phyloP scores from a whole-genome alignment of 2,888 invertebrate genomes.

The Tortrix viridana region DNA sequence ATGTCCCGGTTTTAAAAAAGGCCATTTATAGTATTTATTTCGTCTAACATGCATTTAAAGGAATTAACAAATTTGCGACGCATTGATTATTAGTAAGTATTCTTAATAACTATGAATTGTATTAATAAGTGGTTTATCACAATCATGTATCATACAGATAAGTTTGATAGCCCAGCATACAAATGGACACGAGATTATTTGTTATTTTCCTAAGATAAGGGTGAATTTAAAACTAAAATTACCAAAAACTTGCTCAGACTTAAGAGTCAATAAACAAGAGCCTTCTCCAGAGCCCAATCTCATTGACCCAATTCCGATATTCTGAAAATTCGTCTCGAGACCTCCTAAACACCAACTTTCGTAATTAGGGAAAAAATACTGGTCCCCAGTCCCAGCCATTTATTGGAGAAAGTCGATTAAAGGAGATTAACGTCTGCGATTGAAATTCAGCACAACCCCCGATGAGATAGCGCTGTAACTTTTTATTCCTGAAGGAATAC shows the following conservation, averaged over 20 bases:
- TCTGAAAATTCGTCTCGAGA: neutral
- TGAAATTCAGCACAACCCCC: slow-evolving; percentile 20
- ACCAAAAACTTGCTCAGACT: neutral
- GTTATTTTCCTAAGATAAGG: neutral
- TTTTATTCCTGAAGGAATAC: neutral
- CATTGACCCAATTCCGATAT: slow-evolving; percentile 1
- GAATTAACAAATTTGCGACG: too few species aligned
- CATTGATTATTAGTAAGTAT: too few species aligned
- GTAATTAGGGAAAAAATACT: slow-evolving; percentile 28
- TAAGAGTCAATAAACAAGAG: neutral
- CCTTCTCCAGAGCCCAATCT: neutral
- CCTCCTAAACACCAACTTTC: slow-evolving; percentile 14
- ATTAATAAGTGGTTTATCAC: too few species aligned
- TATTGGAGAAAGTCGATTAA: slow-evolving; percentile 19
- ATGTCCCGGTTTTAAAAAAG: too few species aligned
- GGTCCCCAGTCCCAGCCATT: slow-evolving; percentile 5
- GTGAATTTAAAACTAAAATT: neutral
- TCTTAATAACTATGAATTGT: too few species aligned
- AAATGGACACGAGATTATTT: too few species aligned
- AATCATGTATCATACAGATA: too few species aligned
- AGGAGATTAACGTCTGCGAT: slow-evolving; percentile 13
- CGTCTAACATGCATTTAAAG: too few species aligned
- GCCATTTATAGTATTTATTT: too few species aligned
- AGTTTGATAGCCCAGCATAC: too few species aligned
- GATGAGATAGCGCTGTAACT: neutral